Conservation (phyloP, 2,888 invertebrate genomes). For the Cyclophora albipunctata region DNA sequence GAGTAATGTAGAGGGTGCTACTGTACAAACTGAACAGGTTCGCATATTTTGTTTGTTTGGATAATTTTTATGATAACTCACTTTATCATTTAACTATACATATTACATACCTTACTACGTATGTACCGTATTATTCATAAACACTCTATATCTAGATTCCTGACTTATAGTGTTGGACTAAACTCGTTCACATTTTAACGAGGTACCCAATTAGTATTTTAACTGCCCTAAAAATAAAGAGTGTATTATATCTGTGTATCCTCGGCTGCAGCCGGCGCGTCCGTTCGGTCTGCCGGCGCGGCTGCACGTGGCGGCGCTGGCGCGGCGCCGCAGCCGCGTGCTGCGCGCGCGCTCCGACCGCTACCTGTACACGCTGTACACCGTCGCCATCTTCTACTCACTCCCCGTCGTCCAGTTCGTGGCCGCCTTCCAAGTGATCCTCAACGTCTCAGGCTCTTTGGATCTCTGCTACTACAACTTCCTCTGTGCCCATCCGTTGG, state of each 20-base stretch:
- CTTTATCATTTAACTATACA: no score
- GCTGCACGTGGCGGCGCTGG: slow-evolving; percentile 56
- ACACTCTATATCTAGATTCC: neutral
- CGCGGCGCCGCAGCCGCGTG: slow-evolving; percentile 50
- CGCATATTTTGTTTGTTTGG: no score
- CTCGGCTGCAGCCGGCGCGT: slow-evolving; percentile 9
- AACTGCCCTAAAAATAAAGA: no score
- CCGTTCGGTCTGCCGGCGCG: slow-evolving; percentile 63
- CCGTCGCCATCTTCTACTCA: slow-evolving; percentile 89
- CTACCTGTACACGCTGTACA: slow-evolving; percentile 78
- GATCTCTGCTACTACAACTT: slow-evolving; percentile 96
- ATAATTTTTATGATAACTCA: no score
- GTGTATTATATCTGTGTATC: no score
- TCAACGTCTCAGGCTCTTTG: slow-evolving; percentile 88
- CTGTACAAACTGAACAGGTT: no score
- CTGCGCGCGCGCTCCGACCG: slow-evolving; percentile 70
- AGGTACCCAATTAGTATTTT: no score
- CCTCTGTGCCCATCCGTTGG: slow-evolving; percentile 87
- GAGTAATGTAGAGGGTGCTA: no score
- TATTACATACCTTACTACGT: no score
- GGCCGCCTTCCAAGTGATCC: slow-evolving; percentile 83
- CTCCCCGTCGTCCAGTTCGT: slow-evolving; percentile 92
- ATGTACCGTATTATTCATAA: no score
- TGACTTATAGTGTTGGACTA: no score
- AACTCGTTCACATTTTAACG: no score